Evolutionary conservation across 2,888 invertebrate genomes (phyloP), one percentile per base, ranked within the genome.

Genomic region (Drosophila macrospina): DNA sequence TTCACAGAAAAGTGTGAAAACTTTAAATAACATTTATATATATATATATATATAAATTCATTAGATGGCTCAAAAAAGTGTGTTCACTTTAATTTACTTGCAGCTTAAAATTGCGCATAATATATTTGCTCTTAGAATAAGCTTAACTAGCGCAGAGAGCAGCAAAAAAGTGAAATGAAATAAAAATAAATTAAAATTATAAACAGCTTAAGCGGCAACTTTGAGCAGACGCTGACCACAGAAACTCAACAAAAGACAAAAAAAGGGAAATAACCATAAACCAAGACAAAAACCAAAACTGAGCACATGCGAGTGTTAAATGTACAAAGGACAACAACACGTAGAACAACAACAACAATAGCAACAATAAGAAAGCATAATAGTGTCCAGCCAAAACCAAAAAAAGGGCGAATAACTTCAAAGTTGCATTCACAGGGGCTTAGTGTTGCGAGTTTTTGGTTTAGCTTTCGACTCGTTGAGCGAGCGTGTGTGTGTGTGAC

Each of bases 371-470:
- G 37, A 52, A 20, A 52, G 24, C 24, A 55, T 55, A 55, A 55
- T 34, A 54, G 72, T 57, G 67, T 80, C 65, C 55, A 64, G 69
- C 69, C 80, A 75, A 66, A 51, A 36, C 47, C 69, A 83, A 75
- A 66, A 51, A 36, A 55, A 20, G 20, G 32, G 60, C 50, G 47
- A 69, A 65, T 74, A 63, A 75, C 66, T 78, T 60, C 48, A 80
- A 74, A 83, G 80, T 86, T 80, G 83, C 86, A 85, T 85, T 72
- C 70, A 69, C 41, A 66, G 65, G 59, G 69, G 86, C 83, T 83
- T 83, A 83, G 67, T 69, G 73, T 68, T 78, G 60, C 36, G 68
- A 85, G 80, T 78, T 78, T 86, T 80, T 69, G 76, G 76, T 69
- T 83, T 78, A 62, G 73, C 65, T 73, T 78, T 65, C 45, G 62